These are phyloP conservation scores for Cochlearius cochlearius DNA, from an alignment of 2,113 vertebrate species.

Conservation along the genomic window DNA sequence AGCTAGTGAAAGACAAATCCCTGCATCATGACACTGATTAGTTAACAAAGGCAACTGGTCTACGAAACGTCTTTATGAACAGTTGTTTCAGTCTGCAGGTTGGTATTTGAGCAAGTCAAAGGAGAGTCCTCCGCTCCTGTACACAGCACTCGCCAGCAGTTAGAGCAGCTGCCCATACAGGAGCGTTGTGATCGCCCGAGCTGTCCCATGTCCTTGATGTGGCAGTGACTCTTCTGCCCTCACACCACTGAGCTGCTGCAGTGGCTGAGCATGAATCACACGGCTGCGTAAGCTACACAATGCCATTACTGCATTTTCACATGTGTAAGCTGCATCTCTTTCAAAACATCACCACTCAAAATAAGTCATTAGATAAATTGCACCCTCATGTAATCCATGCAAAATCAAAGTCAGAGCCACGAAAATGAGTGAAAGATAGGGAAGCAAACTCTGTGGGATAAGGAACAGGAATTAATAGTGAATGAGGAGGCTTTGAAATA, in stretches of 20 bases:
- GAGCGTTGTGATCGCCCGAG: neutral
- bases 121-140: neutral
- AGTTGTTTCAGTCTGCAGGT: neutral
- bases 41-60: neutral
- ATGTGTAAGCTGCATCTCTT: neutral
- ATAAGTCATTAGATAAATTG: neutral
- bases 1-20: neutral
- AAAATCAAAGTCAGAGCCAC: neutral
- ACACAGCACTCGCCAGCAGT: neutral
- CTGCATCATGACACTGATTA: neutral
- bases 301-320: accelerated
- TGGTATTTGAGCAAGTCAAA: neutral
- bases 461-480: neutral
- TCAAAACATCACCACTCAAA: neutral
- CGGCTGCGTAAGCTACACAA: neutral
- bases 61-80: neutral
- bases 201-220: neutral
- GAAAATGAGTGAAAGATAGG: neutral
- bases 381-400: neutral
- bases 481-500: neutral
- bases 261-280: neutral
- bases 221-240: neutral
- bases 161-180: neutral
- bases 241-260: accelerated
- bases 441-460: neutral